Conservation (phyloP, 1,140 invertebrate species). For the Teleogryllus occipitalis region DNA sequence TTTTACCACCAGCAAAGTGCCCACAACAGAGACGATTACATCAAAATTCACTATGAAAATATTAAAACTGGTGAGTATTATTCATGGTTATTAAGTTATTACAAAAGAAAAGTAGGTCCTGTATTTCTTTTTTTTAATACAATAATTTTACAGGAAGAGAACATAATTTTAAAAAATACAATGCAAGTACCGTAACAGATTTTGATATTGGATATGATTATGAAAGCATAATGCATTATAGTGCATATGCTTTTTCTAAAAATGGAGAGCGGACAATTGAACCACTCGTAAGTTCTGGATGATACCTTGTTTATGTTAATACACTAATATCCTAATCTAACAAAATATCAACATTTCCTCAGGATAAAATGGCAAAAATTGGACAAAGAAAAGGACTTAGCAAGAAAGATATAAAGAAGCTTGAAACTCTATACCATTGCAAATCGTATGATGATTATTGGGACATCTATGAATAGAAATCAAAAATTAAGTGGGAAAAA, state of each 20-base stretch:
- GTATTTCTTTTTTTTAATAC: neutral
- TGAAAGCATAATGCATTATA: constrained; percentile 79
- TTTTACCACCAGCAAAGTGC: constrained; percentile 60
- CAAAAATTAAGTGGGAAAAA: neutral
- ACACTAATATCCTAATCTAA: neutral
- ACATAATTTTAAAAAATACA: constrained; percentile 62
- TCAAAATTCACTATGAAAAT: constrained; percentile 53
- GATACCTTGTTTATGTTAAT: neutral
- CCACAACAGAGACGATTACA: constrained; percentile 53
- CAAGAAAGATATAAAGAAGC: constrained; percentile 52
- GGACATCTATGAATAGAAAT: neutral
- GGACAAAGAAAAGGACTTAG: constrained; percentile 58
- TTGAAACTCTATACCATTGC: constrained; percentile 54
- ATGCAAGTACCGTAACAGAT: constrained; percentile 45
- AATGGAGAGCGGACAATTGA: constrained; percentile 63
- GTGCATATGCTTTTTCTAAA: constrained; percentile 61
- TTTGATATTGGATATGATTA: constrained; percentile 61
- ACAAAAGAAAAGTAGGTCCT: too few relatives aligned
- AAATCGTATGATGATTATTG: neutral
- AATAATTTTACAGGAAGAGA: constrained; percentile 40
- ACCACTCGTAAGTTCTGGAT: constrained; percentile 42
- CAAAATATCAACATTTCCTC: neutral
- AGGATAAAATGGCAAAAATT: constrained; percentile 30
- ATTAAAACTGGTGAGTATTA: constrained; percentile 40
- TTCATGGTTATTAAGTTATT: too few relatives aligned